phyloP scores from a whole-genome alignment of 2,113 vertebrate genomes.

The Myocastor coypus region DNA sequence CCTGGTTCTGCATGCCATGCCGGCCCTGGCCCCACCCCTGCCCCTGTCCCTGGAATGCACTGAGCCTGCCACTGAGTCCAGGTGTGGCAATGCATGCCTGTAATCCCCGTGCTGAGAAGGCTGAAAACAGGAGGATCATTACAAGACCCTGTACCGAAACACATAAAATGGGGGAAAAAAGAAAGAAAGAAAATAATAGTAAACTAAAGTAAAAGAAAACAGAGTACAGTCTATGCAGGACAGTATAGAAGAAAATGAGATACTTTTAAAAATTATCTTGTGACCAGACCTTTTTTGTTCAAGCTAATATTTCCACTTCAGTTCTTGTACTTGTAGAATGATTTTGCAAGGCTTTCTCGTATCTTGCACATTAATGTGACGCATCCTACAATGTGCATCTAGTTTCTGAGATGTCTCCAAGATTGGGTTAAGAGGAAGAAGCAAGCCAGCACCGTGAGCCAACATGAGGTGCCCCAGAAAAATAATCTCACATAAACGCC shows the following conservation, averaged over 20 bases:
- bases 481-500: neutral
- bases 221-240: neutral
- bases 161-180: too few species aligned
- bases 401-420: neutral
- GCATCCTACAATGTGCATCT: neutral
- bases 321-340: neutral
- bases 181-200: too few species aligned
- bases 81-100: too few species aligned
- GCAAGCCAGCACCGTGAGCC: neutral
- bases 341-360: neutral
- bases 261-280: neutral
- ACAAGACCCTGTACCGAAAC: too few species aligned
- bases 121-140: too few species aligned
- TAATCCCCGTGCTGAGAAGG: too few species aligned
- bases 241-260: neutral
- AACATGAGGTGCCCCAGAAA: neutral
- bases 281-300: neutral
- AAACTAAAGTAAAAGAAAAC: too few species aligned
- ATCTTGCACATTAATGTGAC: neutral
- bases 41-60: too few species aligned
- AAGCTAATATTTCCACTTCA: neutral
- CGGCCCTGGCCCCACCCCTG: too few species aligned
- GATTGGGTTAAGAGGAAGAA: neutral
- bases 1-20: too few species aligned
- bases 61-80: too few species aligned